A percentile compares a stretch with the other conserved stretches of the same genome.
Evolutionary conservation across 2,888 invertebrate species (phyloP).

Genomic region (Amphimallon solstitiale): DNA sequence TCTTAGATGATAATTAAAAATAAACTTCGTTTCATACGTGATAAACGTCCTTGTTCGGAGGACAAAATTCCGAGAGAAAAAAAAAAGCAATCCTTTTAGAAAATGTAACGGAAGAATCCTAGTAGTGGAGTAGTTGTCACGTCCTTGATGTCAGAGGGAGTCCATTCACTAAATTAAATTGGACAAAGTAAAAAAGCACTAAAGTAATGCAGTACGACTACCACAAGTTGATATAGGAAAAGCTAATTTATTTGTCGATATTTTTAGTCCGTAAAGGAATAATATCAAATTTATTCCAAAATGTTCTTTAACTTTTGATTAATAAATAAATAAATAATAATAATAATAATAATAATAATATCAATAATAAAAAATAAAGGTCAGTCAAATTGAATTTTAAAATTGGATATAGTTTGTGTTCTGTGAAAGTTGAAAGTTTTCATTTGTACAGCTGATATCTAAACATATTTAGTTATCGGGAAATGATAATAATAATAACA

Average conservation of each 20-base stretch:
- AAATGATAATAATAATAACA: too few species aligned
- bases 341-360: not conserved
- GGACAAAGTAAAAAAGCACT: slow-evolving; percentile 55
- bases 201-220: slow-evolving; percentile 15
- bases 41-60: not conserved
- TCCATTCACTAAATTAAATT: slow-evolving; percentile 61
- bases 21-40: not conserved
- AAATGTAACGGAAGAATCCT: slow-evolving; percentile 51
- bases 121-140: slow-evolving; percentile 58
- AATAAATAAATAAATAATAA: not conserved
- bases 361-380: not conserved
- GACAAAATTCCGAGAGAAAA: not conserved
- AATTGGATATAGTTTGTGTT: too few species aligned
- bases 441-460: too few species aligned
- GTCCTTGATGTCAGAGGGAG: slow-evolving; percentile 58
- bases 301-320: too few species aligned
- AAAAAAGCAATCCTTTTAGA: slow-evolving; percentile 22
- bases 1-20: slow-evolving; percentile 10
- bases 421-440: too few species aligned
- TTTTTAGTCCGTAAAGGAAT: too few species aligned
- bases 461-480: too few species aligned
- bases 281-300: too few species aligned
- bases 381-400: not conserved
- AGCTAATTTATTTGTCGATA: too few species aligned
- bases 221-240: not conserved